Percentiles rank a stretch among this genome's conserved stretches.
Evolutionary conservation across 1,140 invertebrate species (phyloP).

Genomic region (Olivierus martensii): DNA sequence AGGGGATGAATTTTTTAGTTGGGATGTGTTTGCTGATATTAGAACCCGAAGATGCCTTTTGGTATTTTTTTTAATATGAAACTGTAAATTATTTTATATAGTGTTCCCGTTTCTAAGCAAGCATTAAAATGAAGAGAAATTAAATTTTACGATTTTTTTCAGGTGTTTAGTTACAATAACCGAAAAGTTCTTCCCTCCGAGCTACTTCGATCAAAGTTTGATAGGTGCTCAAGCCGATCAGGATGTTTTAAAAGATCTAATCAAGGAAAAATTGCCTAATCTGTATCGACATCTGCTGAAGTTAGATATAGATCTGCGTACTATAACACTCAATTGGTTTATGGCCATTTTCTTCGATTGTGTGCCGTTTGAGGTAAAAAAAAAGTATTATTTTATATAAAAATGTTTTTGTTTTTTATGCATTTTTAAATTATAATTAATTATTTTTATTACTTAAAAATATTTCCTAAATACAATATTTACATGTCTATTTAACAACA

Average conservation of each 20-base stretch:
- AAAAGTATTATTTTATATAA: no score
- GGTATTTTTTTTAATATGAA: constrained; percentile 26
- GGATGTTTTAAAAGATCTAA: constrained; percentile 34
- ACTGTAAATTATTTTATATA: no score
- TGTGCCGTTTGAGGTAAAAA: constrained; percentile 32
- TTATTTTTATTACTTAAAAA: no score
- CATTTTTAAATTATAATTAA: no score
- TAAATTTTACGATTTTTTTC: neutral
- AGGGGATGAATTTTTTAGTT: constrained; percentile 42
- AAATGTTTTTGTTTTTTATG: no score
- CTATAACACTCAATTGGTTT: constrained; percentile 41
- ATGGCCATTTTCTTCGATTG: constrained; percentile 42
- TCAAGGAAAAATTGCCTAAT: constrained; percentile 38
- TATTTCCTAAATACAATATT: no score
- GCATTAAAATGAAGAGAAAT: no score
- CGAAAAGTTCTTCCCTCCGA: constrained; percentile 37
- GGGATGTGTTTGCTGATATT: constrained; percentile 42
- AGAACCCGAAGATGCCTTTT: constrained; percentile 42
- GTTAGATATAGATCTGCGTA: constrained; percentile 36
- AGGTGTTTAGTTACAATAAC: constrained; percentile 39
- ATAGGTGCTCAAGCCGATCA: constrained; percentile 42
- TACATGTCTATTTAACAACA: no score
- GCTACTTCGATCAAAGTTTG: constrained; percentile 28
- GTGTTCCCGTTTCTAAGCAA: no score
- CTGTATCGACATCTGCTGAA: constrained; percentile 33